Conservation (phyloP, 1,140 invertebrate species). For the Pissodes strobi region DNA sequence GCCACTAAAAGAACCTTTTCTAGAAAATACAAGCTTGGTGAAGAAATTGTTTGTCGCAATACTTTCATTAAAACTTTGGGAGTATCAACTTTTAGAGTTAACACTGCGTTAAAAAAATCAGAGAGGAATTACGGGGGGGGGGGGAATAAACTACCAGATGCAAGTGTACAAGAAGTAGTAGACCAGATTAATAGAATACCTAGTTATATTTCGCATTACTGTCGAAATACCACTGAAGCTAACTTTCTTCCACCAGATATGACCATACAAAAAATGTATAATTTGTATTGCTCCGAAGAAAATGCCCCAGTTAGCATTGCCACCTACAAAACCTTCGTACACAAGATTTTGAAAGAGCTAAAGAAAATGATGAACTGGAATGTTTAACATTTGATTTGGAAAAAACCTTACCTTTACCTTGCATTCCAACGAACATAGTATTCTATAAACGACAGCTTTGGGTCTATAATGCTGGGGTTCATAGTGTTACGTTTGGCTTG, state of each 20-base stretch:
- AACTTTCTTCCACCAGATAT: no score
- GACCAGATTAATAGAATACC: constrained; percentile 20
- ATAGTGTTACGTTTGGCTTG: constrained; percentile 47
- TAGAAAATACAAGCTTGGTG: constrained; percentile 8
- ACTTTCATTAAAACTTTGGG: constrained; percentile 11
- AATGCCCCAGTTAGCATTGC: constrained; percentile 13
- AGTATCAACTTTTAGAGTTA: no score
- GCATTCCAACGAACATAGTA: constrained; percentile 45
- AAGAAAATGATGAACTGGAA: constrained; percentile 19
- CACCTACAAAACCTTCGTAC: constrained; percentile 17
- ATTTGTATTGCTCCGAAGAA: constrained; percentile 12
- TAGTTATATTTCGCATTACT: constrained; percentile 18
- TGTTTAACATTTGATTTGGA: constrained; percentile 50
- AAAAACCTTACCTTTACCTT: constrained; percentile 50
- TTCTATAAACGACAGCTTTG: constrained; percentile 52
- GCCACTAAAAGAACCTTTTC: constrained; percentile 13
- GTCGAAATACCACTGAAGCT: not conserved
- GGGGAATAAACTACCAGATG: constrained; percentile 1
- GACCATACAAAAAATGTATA: constrained; percentile 20
- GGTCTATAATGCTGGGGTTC: constrained; percentile 45
- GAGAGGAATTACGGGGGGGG: constrained; percentile 10
- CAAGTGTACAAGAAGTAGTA: constrained; percentile 8
- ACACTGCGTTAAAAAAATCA: not conserved
- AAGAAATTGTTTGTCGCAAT: constrained; percentile 1
- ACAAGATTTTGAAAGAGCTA: constrained; percentile 25